Conservation (phyloP, 92 coral and sea anemone species). For the Zoanthus solanderi region DNA sequence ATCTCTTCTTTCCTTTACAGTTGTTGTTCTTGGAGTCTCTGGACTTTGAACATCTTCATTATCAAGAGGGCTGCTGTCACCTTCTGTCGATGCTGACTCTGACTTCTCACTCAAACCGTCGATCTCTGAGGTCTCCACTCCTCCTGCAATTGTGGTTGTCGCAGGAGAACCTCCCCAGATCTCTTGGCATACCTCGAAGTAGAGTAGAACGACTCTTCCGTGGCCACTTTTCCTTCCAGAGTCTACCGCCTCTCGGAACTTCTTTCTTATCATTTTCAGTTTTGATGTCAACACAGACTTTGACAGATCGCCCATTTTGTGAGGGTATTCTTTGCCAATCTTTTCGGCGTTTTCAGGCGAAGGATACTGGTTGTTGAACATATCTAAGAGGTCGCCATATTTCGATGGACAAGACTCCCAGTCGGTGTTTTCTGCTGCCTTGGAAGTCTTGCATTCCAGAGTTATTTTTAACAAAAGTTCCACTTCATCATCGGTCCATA, state of each 20-base stretch:
- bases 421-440: background rate
- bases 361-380: background rate
- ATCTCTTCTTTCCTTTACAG: slow-evolving; percentile 1
- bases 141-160: background rate
- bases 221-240: background rate
- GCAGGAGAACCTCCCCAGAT: slow-evolving; percentile 4
- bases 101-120: slow-evolving; percentile 1
- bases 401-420: slow-evolving; percentile 13
- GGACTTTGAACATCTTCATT: background rate
- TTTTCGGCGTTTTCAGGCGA: slow-evolving; percentile 3
- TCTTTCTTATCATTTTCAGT: slow-evolving; percentile 1
- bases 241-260: slow-evolving; percentile 8
- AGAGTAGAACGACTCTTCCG: background rate
- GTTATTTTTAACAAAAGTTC: background rate
- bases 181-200: slow-evolving; percentile 6
- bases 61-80: background rate
- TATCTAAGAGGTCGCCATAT: slow-evolving; percentile 12
- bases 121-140: slow-evolving; percentile 4
- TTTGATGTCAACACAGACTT: background rate
- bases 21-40: slow-evolving; percentile 1
- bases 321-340: slow-evolving; percentile 6
- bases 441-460: slow-evolving; percentile 4
- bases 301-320: slow-evolving; percentile 6
- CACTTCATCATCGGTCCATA: slow-evolving; percentile 2
- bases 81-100: slow-evolving; percentile 3